These are phyloP conservation scores for Setophaga petechia DNA, from an alignment of 2,113 vertebrate species.

Conservation along the genomic window DNA sequence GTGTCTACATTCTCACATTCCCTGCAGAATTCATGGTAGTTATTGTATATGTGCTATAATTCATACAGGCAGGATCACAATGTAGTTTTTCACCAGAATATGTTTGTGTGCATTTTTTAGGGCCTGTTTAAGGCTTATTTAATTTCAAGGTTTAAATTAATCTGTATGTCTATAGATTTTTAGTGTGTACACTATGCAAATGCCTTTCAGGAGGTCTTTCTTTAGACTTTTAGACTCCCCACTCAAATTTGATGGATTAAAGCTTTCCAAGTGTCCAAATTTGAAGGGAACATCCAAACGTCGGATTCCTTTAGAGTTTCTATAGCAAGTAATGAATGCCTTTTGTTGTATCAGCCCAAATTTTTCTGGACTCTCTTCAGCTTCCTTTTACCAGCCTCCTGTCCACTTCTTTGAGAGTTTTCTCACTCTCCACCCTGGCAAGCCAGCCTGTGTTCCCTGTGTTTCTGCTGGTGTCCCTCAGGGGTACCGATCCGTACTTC, in stretches of 20 bases:
- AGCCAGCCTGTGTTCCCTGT: neutral
- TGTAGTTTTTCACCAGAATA: neutral
- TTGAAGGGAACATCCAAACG: neutral
- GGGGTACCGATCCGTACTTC: fast-evolving
- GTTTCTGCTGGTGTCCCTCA: neutral
- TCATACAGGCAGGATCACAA: neutral
- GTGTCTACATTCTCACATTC: constrained; percentile 30
- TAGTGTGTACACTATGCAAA: neutral
- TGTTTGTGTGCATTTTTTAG: constrained; percentile 17
- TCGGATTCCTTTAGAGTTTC: neutral
- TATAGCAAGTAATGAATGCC: neutral
- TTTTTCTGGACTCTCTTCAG: neutral
- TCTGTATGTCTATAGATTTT: neutral
- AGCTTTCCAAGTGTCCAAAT: neutral
- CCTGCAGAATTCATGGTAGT: neutral
- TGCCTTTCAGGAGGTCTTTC: neutral
- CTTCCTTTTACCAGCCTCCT: neutral
- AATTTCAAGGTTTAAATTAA: neutral
- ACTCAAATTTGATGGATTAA: neutral
- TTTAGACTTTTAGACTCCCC: neutral
- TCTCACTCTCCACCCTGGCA: neutral
- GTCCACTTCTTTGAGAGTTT: neutral
- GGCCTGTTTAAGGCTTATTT: neutral
- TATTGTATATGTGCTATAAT: neutral
- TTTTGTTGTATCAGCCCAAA: neutral